These are phyloP conservation scores for Sycophila sp. DNA, from an alignment of 1,140 invertebrate genomes.

Conservation along the genomic window DNA sequence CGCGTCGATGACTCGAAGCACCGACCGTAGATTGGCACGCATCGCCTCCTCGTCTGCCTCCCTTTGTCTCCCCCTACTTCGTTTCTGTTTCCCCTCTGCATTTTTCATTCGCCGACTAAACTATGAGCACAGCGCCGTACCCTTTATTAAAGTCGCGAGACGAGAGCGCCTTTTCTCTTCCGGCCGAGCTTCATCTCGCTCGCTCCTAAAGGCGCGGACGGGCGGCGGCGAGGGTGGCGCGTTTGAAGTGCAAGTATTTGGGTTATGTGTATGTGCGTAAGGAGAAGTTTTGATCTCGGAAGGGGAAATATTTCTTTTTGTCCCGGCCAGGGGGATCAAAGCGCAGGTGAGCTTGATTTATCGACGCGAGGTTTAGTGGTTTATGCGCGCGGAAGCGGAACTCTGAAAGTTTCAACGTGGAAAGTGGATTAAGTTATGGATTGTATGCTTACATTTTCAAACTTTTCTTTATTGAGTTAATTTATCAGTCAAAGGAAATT, in stretches of 20 bases:
- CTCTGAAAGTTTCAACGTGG: no score
- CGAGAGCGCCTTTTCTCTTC: background rate
- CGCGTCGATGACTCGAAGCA: background rate
- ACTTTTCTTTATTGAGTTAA: no score
- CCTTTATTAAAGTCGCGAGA: slow-evolving; percentile 29
- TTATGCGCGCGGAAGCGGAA: no score
- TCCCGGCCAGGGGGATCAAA: no score
- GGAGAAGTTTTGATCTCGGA: no score
- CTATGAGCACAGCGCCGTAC: background rate
- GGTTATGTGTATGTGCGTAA: no score
- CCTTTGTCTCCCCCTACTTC: background rate
- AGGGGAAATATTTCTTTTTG: no score
- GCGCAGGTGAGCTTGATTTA: no score
- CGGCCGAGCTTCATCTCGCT: slow-evolving; percentile 1
- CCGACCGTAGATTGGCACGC: background rate
- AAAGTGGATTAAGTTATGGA: no score
- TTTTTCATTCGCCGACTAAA: slow-evolving; percentile 10
- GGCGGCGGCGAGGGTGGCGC: background rate
- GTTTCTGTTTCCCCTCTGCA: background rate
- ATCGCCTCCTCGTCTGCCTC: background rate
- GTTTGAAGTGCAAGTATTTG: background rate
- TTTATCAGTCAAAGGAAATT: no score
- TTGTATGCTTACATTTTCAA: no score
- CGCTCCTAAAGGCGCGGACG: background rate
- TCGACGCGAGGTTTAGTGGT: no score